Evolutionary conservation across 1,140 invertebrate species (phyloP), one percentile per base, ranked within the genome.

Genomic region (Drosophila saltans): DNA sequence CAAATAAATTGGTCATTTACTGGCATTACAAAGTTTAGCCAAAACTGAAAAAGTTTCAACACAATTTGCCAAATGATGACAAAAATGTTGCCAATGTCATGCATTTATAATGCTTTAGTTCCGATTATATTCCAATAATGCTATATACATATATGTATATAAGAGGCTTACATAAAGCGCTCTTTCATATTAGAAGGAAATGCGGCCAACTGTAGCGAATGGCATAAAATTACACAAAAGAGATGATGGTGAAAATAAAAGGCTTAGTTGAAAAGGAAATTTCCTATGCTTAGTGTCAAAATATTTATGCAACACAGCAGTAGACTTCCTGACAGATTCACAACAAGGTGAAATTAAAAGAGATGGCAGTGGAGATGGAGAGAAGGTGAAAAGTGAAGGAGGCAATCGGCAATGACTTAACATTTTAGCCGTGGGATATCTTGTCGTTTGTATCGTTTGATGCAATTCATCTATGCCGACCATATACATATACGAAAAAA

Each of bases 251-350:
- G n/a, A 66, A 48, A 36, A 36, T 36, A 79, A 85, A 82, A 78
- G 80, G 75, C 83, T 86, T 88, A 82, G 43, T 61, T 28, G 45
- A 70, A 56, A 36, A 83, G 72, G 69, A 74, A 75, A 36, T 58
- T 59, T 58, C 66, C 45, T 48, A 52, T 39, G 52, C 80, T 89
- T 89, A 89, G 84, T 89, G 84, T 89, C 84, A 89, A 89, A 89
- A 89, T 89, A 89, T 88, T 89, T 89, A 82, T 90, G 75, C 78
- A 61, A 45, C 84, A 65, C 84, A 89, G 80, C 84, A 78, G 45
- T 21, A 81, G 80, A 88, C 77, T 89, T 89, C 84, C 84, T 88
- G 83, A 52, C 6, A 36, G 6, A 36, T 36, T 36, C 33, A 36
- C 33, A 36, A 36, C 33, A 36, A 36, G 8, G 26, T 52, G 45